These are phyloP conservation scores for Brachyrhaphis roseni DNA, from an alignment of 2,797 vertebrate genomes.

Conservation along the genomic window DNA sequence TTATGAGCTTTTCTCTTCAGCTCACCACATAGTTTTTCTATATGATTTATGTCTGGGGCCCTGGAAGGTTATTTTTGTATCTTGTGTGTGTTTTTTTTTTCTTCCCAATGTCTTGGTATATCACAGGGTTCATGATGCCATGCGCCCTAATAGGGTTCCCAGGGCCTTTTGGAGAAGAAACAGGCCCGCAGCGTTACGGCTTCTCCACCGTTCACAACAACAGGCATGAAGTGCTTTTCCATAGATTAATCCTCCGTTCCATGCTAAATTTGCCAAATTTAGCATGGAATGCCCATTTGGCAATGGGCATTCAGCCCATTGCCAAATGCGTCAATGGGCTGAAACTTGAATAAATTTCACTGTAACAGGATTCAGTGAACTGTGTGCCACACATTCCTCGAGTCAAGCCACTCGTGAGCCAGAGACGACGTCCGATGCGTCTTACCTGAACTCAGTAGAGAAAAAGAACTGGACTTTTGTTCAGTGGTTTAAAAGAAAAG, in stretches of 20 bases:
- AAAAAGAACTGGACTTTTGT: too few relatives aligned
- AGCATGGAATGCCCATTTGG: too few relatives aligned
- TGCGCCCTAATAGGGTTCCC: neutral
- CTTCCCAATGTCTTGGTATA: neutral
- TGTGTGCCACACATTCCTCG: too few relatives aligned
- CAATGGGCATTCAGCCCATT: too few relatives aligned
- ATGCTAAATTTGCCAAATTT: neutral
- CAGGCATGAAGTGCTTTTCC: neutral
- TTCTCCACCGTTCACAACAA: neutral
- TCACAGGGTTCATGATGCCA: neutral
- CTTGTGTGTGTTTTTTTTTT: neutral
- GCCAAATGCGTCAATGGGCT: too few relatives aligned
- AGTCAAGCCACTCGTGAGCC: too few relatives aligned
- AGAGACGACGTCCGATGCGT: too few relatives aligned
- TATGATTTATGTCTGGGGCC: neutral
- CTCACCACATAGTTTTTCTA: constrained; percentile 1
- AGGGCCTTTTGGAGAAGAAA: neutral
- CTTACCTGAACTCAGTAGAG: too few relatives aligned
- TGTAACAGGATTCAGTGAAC: too few relatives aligned
- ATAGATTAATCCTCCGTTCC: neutral
- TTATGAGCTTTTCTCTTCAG: neutral
- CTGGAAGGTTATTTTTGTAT: neutral
- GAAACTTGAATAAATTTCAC: too few relatives aligned
- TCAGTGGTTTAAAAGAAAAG: too few relatives aligned
- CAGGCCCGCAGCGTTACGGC: neutral